Percentiles rank a stretch among this genome's conserved stretches.
phyloP scores from a whole-genome alignment of 2,797 vertebrate species.

The Tapirus indicus region DNA sequence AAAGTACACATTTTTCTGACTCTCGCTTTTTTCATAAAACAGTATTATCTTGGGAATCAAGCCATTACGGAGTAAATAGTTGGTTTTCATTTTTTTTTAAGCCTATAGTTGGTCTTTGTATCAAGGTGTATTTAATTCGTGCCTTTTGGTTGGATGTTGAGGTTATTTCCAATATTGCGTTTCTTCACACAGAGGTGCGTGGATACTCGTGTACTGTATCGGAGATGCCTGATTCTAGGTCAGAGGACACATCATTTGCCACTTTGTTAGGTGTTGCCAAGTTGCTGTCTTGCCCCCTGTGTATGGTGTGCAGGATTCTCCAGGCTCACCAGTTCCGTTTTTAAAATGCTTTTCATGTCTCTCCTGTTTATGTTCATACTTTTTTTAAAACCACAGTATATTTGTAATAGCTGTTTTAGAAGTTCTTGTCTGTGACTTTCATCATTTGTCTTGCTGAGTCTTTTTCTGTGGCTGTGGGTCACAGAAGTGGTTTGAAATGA shows the following conservation, averaged over 20 bases:
- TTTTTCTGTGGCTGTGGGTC: background rate
- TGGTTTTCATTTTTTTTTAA: slow-evolving; percentile 8
- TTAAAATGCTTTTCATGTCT: background rate
- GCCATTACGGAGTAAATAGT: background rate
- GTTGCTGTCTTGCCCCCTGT: background rate
- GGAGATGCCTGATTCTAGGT: background rate
- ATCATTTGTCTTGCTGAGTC: background rate
- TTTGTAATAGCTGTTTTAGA: slow-evolving; percentile 7
- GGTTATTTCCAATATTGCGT: background rate
- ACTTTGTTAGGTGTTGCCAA: background rate
- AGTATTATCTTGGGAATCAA: background rate
- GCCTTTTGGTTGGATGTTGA: background rate
- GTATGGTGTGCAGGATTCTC: background rate
- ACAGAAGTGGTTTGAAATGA: slow-evolving; percentile 15
- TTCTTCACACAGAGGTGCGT: background rate
- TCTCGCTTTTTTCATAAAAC: background rate
- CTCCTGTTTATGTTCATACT: background rate
- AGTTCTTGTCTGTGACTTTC: slow-evolving; percentile 1
- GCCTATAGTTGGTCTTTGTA: background rate
- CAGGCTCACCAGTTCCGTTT: background rate
- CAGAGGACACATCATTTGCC: background rate
- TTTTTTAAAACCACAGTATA: background rate
- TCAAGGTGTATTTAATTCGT: background rate
- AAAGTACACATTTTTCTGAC: slow-evolving; percentile 24
- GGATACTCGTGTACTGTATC: background rate